These are phyloP conservation scores for Cichlasoma orientale DNA, from an alignment of 2,797 vertebrate species.

Conservation along the genomic window DNA sequence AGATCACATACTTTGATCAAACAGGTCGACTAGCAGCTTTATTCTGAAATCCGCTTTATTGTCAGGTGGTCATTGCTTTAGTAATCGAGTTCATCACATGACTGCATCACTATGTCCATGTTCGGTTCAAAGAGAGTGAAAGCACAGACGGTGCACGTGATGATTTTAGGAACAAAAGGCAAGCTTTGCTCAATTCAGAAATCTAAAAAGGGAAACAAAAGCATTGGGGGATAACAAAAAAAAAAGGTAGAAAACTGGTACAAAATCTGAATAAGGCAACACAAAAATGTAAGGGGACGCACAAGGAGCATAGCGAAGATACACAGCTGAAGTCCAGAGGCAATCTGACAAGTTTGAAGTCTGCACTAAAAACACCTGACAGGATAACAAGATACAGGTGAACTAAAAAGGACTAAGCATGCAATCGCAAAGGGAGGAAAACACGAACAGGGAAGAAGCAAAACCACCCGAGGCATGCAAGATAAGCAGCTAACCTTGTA, in stretches of 20 bases:
- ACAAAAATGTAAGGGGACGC: neutral
- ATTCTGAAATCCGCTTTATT: neutral
- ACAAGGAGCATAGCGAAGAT: neutral
- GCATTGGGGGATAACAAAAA: neutral
- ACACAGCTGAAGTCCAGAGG: neutral
- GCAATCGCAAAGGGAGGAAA: neutral
- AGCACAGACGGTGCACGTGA: neutral
- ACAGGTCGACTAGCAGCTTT: neutral
- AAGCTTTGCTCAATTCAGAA: no score
- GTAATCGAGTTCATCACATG: neutral
- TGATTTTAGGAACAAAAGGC: neutral
- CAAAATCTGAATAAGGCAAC: no score
- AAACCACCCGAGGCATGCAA: neutral
- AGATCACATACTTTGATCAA: conserved; percentile 22
- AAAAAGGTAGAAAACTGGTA: no score
- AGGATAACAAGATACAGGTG: neutral
- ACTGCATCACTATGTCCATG: neutral
- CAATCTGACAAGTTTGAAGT: neutral
- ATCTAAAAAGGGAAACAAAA: neutral
- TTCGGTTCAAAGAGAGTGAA: neutral
- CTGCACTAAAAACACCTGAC: neutral
- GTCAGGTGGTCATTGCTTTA: neutral
- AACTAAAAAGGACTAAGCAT: neutral
- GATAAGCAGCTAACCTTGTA: neutral
- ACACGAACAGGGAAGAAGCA: neutral